Conservation (phyloP, 2,797 vertebrate genomes). For the Orestias chungarensis region DNA sequence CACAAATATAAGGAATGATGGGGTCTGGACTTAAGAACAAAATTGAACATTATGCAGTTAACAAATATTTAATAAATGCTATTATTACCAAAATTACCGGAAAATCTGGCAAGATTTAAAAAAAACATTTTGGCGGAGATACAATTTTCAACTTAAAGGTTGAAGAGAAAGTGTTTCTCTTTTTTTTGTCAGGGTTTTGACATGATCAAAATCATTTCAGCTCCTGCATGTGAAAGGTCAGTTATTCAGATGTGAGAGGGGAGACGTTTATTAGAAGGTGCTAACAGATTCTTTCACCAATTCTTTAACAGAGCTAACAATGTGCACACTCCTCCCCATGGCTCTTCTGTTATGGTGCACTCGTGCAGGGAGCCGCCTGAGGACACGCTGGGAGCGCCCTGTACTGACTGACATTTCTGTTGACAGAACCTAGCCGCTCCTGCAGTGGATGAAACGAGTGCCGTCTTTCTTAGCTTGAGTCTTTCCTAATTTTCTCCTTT, state of each 20-base stretch:
- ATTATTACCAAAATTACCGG: background rate
- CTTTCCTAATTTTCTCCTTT: conserved; percentile 45
- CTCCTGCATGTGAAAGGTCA: background rate
- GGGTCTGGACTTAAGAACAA: background rate
- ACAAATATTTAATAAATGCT: background rate
- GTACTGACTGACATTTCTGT: conserved; percentile 59
- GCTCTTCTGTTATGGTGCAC: conserved; percentile 40
- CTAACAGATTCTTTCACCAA: conserved; percentile 45
- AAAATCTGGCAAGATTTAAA: background rate
- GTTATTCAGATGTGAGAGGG: conserved; percentile 32
- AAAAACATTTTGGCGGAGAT: background rate
- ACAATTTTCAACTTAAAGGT: background rate
- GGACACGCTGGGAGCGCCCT: conserved; percentile 32
- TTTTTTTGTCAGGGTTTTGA: background rate
- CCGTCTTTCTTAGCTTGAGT: conserved; percentile 57
- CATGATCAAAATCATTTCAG: background rate
- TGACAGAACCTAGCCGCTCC: conserved; percentile 59
- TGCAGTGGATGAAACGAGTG: conserved; percentile 44
- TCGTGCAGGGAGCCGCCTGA: conserved; percentile 35
- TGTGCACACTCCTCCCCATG: conserved; percentile 4
- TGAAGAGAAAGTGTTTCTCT: background rate
- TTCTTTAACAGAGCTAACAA: conserved; percentile 14
- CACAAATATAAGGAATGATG: too few species aligned
- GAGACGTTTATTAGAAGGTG: conserved; percentile 34
- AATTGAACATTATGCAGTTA: background rate